Conservation (phyloP, 2,113 vertebrate genomes). For the Falcunculus frontatus region DNA sequence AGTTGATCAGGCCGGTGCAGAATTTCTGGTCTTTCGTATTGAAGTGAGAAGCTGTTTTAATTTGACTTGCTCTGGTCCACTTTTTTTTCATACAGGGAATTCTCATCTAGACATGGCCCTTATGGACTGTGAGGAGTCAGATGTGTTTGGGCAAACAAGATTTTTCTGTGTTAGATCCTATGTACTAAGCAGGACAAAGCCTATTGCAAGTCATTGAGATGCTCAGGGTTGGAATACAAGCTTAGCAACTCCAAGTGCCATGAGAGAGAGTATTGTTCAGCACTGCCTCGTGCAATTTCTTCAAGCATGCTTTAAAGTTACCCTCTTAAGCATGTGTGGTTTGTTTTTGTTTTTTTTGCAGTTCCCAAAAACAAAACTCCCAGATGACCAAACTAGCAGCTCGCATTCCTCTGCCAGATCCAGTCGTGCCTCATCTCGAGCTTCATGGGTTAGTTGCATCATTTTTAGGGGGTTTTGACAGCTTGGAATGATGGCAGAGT, state of each 20-base stretch:
- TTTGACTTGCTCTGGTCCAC: background rate
- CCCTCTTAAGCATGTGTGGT: background rate
- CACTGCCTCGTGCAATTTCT: background rate
- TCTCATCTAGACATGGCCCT: background rate
- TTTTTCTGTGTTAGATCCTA: background rate
- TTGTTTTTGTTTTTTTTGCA: background rate
- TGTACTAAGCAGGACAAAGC: background rate
- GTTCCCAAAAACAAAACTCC: background rate
- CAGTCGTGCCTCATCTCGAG: background rate
- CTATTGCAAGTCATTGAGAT: background rate
- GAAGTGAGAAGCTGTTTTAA: background rate
- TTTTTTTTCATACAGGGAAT: background rate
- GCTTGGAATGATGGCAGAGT: background rate
- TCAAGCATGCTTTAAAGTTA: background rate
- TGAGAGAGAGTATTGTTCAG: background rate
- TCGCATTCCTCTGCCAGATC: background rate
- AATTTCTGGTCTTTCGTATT: background rate
- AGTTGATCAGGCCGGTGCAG: background rate
- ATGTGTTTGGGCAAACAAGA: background rate
- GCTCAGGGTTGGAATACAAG: background rate
- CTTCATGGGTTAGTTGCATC: conserved; percentile 14
- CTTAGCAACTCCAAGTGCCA: background rate
- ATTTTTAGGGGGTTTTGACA: background rate
- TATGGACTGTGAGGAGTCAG: background rate
- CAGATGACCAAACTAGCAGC: background rate